Percentiles rank a stretch among this genome's conserved stretches.
These are phyloP conservation scores for Pomacea maculata DNA, from an alignment of 1,140 invertebrate genomes.

Conservation along the genomic window DNA sequence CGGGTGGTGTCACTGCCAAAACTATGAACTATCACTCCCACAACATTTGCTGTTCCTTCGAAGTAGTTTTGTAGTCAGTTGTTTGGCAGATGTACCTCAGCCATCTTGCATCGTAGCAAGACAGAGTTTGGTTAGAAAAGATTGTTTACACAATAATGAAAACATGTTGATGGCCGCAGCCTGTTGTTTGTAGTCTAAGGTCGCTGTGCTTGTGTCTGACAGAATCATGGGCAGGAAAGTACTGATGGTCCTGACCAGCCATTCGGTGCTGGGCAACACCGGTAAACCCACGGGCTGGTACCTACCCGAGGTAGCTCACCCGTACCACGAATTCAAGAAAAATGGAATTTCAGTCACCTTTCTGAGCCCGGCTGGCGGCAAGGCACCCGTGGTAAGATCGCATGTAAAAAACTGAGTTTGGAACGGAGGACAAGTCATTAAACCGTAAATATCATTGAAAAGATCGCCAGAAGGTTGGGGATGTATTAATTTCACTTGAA, in stretches of 20 bases:
- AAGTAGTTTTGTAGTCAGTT: neutral
- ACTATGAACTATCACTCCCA: no score
- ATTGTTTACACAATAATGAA: neutral
- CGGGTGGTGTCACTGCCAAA: no score
- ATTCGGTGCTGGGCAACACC: conserved; percentile 30
- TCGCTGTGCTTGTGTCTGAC: neutral
- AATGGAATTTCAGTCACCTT: conserved; percentile 29
- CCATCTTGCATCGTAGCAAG: neutral
- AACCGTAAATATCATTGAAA: no score
- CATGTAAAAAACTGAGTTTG: no score
- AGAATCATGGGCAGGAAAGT: conserved; percentile 29
- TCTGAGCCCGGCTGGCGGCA: conserved; percentile 49
- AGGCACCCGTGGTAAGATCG: conserved; percentile 43
- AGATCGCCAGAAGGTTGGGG: no score
- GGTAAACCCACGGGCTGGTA: conserved; percentile 52
- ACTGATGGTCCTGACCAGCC: conserved; percentile 43
- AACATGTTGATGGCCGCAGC: neutral
- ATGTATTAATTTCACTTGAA: no score
- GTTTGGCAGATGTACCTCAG: neutral
- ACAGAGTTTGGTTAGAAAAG: neutral
- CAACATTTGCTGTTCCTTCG: no score
- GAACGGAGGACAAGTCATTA: no score
- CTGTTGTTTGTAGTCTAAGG: neutral
- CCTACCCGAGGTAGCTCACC: conserved; percentile 51
- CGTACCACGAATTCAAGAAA: conserved; percentile 39